Evolutionary conservation across 2,797 vertebrate genomes (phyloP).

Genomic region (Sandelia bainsii): DNA sequence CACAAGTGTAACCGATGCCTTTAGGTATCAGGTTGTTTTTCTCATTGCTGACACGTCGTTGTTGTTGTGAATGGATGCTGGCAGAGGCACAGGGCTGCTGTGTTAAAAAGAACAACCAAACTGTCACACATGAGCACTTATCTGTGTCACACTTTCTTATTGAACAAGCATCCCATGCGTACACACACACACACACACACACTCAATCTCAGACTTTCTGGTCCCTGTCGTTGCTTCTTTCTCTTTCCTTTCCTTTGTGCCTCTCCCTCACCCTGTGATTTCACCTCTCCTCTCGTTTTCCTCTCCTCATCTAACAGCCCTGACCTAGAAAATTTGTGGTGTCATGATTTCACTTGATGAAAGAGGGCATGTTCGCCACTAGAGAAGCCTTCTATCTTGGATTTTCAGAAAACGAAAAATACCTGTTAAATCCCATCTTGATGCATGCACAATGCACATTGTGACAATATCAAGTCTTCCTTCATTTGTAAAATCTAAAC

Average conservation of each 20-base stretch:
- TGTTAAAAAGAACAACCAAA: slow-evolving; percentile 59
- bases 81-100: slow-evolving; percentile 18
- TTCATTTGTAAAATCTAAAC: neutral
- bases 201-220: slow-evolving; percentile 20
- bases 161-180: slow-evolving; percentile 16
- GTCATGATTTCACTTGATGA: slow-evolving; percentile 60
- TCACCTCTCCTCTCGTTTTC: slow-evolving; percentile 28
- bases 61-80: slow-evolving; percentile 47
- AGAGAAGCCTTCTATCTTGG: slow-evolving; percentile 23
- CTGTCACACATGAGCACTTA: slow-evolving; percentile 62
- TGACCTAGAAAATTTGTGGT: slow-evolving; percentile 62
- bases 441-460: neutral
- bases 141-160: slow-evolving; percentile 54
- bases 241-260: slow-evolving; percentile 1
- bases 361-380: slow-evolving; percentile 38
- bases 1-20: slow-evolving; percentile 24
- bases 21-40: slow-evolving; percentile 37
- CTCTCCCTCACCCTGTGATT: slow-evolving; percentile 25
- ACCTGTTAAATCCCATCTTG: neutral
- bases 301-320: slow-evolving; percentile 24
- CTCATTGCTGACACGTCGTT: slow-evolving; percentile 38
- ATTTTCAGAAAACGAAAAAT: slow-evolving; percentile 18
- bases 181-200: slow-evolving; percentile 2
- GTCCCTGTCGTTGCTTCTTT: slow-evolving; percentile 14
- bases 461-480: slow-evolving; percentile 26